A percentile compares a stretch with the other conserved stretches of the same genome.
Conservation (phyloP, 2,113 vertebrate species). For the Chaetodon auriga region DNA sequence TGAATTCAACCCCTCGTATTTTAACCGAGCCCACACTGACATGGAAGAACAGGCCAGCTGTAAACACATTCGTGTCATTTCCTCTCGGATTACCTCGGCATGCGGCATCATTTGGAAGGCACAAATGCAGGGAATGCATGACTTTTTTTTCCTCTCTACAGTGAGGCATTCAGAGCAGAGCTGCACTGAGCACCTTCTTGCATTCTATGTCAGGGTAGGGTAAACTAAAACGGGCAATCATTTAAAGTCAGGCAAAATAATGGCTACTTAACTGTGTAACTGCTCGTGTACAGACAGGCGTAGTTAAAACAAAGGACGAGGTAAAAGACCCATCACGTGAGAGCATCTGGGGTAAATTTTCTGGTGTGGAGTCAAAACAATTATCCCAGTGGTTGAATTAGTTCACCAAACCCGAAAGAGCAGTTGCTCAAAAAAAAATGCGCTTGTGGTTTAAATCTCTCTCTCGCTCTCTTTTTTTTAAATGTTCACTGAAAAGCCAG, state of each 20-base stretch:
- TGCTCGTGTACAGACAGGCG: constrained; percentile 30
- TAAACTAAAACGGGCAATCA: not conserved
- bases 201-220: constrained; percentile 5
- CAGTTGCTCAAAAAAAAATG: not conserved
- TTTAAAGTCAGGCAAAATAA: constrained; percentile 11
- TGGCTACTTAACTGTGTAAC: not conserved
- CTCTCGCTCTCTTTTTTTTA: not conserved
- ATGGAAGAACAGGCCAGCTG: constrained; percentile 64
- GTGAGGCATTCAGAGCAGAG: constrained; percentile 48
- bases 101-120: constrained; percentile 63
- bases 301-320: not conserved
- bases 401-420: constrained; percentile 21
- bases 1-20: constrained; percentile 31
- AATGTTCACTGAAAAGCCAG: constrained; percentile 16
- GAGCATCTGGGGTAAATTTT: not conserved
- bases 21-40: constrained; percentile 43
- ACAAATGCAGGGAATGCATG: constrained; percentile 72
- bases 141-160: constrained; percentile 28
- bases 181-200: constrained; percentile 2
- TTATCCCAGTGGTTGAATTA: constrained; percentile 18
- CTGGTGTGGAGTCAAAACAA: constrained; percentile 36
- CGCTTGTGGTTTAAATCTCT: constrained; percentile 12
- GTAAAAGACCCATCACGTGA: not conserved
- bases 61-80: constrained; percentile 80
- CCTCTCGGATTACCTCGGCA: constrained; percentile 78